A percentile compares a stretch with the other conserved stretches of the same genome.
Conservation (phyloP, 2,797 vertebrate genomes). For the Sardinella longiceps region DNA sequence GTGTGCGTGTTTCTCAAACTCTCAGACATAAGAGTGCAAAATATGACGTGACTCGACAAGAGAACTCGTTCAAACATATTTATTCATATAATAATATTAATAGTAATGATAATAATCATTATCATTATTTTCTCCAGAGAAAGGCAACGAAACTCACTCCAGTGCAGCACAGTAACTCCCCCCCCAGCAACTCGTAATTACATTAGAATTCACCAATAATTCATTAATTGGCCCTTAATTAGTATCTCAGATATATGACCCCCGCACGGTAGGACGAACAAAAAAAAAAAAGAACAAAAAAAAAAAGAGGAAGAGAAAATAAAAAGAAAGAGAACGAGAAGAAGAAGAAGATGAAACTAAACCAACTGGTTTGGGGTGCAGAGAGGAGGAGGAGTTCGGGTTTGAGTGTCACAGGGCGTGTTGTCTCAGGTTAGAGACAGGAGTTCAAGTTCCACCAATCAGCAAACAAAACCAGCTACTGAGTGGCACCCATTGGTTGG, state of each 20-base stretch:
- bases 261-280: no score
- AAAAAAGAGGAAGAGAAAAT: conserved; percentile 28
- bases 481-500: neutral
- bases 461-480: conserved; percentile 29
- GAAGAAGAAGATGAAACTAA: conserved; percentile 37
- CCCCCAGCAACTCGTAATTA: conserved; percentile 66
- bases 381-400: conserved; percentile 45
- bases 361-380: conserved; percentile 46
- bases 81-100: conserved; percentile 62
- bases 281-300: conserved; percentile 42
- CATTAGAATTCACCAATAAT: conserved; percentile 66
- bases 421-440: conserved; percentile 46
- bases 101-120: conserved; percentile 54
- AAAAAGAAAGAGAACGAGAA: conserved; percentile 37
- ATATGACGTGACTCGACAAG: neutral
- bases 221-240: conserved; percentile 65
- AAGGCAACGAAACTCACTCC: conserved; percentile 65
- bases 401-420: conserved; percentile 38
- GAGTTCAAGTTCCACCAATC: conserved; percentile 32
- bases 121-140: conserved; percentile 62
- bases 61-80: conserved; percentile 56
- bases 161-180: conserved; percentile 67
- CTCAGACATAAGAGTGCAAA: neutral
- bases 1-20: no score
- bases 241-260: conserved; percentile 58